These are phyloP conservation scores for Melanotaenia boesemani DNA, from an alignment of 2,797 vertebrate species.

Conservation along the genomic window DNA sequence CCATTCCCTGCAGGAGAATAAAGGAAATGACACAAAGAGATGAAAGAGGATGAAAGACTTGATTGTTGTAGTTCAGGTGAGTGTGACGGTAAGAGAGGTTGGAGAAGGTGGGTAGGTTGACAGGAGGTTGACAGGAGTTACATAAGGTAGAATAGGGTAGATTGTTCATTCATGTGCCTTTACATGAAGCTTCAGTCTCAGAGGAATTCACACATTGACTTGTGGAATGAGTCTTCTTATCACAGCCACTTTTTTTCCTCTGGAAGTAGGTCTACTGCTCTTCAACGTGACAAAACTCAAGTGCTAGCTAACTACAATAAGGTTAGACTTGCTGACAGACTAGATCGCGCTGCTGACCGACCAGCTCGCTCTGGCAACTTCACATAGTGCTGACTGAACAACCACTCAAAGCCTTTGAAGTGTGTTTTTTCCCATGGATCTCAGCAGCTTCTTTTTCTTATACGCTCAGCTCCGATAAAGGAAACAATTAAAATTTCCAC, in stretches of 20 bases:
- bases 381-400: slow-evolving; percentile 69
- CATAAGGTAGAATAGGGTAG: slow-evolving; percentile 68
- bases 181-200: slow-evolving; percentile 59
- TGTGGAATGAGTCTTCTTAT: slow-evolving; percentile 50
- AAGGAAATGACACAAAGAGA: slow-evolving; percentile 58
- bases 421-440: slow-evolving; percentile 64
- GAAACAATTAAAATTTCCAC: slow-evolving; percentile 74
- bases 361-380: slow-evolving; percentile 44
- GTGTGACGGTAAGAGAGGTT: slow-evolving; percentile 50
- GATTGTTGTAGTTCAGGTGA: slow-evolving; percentile 63
- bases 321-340: slow-evolving; percentile 77
- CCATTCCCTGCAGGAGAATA: slow-evolving; percentile 89
- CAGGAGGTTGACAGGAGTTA: slow-evolving; percentile 73
- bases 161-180: slow-evolving; percentile 66
- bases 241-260: slow-evolving; percentile 23
- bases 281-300: slow-evolving; percentile 57
- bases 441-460: slow-evolving; percentile 36
- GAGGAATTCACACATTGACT: slow-evolving; percentile 54
- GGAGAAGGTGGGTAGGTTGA: slow-evolving; percentile 30
- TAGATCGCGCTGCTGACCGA: slow-evolving; percentile 58
- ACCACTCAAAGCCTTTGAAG: slow-evolving; percentile 70
- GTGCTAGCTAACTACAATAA: slow-evolving; percentile 62
- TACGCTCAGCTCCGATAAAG: slow-evolving; percentile 46
- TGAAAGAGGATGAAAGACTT: slow-evolving; percentile 61
- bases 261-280: slow-evolving; percentile 54